These are phyloP conservation scores for Latrodectus hesperus DNA, from an alignment of 2,888 invertebrate species.

Conservation along the genomic window DNA sequence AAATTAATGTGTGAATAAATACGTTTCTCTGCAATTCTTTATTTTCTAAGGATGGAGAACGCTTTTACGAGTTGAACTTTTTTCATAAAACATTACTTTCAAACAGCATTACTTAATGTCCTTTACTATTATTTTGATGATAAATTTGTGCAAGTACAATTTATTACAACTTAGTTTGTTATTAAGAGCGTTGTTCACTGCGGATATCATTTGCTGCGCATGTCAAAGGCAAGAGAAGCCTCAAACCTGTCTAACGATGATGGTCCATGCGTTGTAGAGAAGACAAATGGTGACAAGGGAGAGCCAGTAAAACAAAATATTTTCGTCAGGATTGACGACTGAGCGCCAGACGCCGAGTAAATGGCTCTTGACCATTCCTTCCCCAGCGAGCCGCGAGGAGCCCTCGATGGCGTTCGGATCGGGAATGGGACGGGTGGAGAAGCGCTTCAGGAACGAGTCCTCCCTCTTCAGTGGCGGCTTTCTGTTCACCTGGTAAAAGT, in stretches of 20 bases:
- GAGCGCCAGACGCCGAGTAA: constrained; percentile 58
- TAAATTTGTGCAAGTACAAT: no score
- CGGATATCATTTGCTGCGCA: no score
- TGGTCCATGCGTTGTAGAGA: constrained; percentile 95
- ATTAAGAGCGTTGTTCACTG: no score
- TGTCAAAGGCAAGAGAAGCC: no score
- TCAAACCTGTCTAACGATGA: constrained; percentile 84
- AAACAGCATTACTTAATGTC: no score
- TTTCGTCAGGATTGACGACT: constrained; percentile 95
- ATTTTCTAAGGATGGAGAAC: no score
- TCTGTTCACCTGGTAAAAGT: constrained; percentile 76
- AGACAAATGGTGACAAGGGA: constrained; percentile 91
- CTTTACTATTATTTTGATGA: no score
- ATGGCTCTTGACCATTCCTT: constrained; percentile 44
- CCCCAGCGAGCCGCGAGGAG: constrained; percentile 30
- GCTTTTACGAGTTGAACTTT: no score
- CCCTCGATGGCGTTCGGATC: constrained; percentile 78
- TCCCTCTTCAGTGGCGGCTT: constrained; percentile 92
- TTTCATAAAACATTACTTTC: no score
- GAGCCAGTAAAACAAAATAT: constrained; percentile 96
- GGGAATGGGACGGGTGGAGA: constrained; percentile 92
- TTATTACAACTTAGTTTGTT: no score
- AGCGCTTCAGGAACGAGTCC: constrained; percentile 93
- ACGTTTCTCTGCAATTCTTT: no score
- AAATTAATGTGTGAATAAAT: no score